Conservation (phyloP, 2,888 invertebrate species). For the Eueremaeus valkanovi region DNA sequence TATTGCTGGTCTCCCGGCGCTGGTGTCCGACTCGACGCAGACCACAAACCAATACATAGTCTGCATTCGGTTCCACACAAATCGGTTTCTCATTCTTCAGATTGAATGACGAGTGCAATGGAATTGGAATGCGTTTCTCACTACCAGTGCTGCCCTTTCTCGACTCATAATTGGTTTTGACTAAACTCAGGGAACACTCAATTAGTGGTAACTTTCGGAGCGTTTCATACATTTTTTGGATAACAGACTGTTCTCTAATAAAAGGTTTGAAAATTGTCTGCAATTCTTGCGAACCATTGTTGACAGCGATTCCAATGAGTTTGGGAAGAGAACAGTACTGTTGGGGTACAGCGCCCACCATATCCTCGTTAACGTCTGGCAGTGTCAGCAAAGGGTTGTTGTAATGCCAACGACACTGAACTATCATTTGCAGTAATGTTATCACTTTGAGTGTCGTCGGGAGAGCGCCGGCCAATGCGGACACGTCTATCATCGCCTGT, state of each 20-base stretch:
- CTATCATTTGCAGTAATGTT: constrained; percentile 72
- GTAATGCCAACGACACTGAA: constrained; percentile 83
- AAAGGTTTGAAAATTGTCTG: background rate
- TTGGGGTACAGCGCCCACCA: background rate
- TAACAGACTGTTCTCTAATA: background rate
- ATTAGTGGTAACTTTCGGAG: constrained; percentile 60
- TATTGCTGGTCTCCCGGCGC: constrained; percentile 49
- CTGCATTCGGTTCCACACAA: constrained; percentile 64
- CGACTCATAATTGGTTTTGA: background rate
- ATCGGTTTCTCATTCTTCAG: constrained; percentile 56
- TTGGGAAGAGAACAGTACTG: background rate
- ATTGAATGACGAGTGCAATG: background rate
- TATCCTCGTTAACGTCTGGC: constrained; percentile 58
- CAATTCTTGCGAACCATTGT: background rate
- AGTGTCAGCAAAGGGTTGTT: constrained; percentile 65
- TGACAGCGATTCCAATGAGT: background rate
- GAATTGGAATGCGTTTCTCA: background rate
- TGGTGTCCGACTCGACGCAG: constrained; percentile 47
- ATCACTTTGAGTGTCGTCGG: constrained; percentile 71
- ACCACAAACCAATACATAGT: constrained; percentile 64
- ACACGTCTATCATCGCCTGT: constrained; percentile 93
- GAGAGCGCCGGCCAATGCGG: constrained; percentile 86
- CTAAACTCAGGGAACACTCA: constrained; percentile 16
- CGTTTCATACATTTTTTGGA: constrained; percentile 43
- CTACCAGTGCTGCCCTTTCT: background rate